Base-by-base conservation (phyloP, 2,888 invertebrate genomes). In the Ichneumoninae sp. region DNA sequence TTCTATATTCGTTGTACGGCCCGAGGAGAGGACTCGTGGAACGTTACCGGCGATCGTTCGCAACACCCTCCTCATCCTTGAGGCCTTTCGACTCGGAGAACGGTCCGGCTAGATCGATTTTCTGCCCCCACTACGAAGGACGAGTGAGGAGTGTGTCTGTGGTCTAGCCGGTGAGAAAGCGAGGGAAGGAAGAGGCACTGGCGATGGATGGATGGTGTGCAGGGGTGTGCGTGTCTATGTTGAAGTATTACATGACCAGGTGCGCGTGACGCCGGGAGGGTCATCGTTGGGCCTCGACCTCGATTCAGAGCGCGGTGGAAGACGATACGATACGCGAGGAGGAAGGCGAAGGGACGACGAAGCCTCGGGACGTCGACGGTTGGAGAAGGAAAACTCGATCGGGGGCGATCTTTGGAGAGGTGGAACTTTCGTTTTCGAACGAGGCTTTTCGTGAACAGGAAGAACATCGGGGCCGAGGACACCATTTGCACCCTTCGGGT, bases 221-320 rank as follows among this genome's bases (percentile, higher is more conserved):
- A 10, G 1, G 40, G 1, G 40, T 40, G 2, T 10, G 10, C 40
- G 7, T 40, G 40, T 40, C 1, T 33, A 33, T 63, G 40, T 60
- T 19, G 13, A 44, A 73, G 36, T 77, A 68, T 84, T 81, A 71
- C 22, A 77, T 77, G 81, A 69, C 81, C 81, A 84, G 77, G 84
- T 81, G 84, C 73, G 81, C 84, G 75, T 74, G 74, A 63, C 63
- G 80, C 54, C 63, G 76, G 54, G 84, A 84, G 84, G 84, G 77
- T 77, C 81, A 84, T 77, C 81, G n/a, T 63, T 74, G 83, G 54
- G 84, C 84, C 84, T 74, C 84, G 84, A 81, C 84, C 84, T 77
- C 84, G 84, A 60, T 81, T 84, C 78, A 30, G 76, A 30, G 76
- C 71, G 63, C 22, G 40, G 40, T 71, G 68, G 50, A 73, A 80